Evolutionary conservation across 2,888 invertebrate species (phyloP), one percentile per base, ranked within the genome.

Genomic region (Pecten maximus): DNA sequence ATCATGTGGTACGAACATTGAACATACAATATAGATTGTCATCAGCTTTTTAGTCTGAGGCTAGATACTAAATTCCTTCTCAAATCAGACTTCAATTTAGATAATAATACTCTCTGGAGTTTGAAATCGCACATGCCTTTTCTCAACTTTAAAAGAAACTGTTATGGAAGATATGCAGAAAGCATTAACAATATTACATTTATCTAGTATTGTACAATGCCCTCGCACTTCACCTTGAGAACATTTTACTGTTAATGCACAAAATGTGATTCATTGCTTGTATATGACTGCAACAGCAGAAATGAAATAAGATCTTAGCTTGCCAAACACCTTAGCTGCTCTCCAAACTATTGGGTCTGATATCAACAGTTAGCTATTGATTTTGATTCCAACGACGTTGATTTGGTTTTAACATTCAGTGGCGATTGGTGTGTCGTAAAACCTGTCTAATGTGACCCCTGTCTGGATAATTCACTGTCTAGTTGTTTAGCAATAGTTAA

Each of bases 391-490:
- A 35, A 35, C 74, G 35, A 35, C 74, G 35, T 74, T 35, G 74
- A 74, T 74, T 74, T 35, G 15, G 74, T 23, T 74, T 74, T 74
- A 2, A 74, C 35, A 74, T 74, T 35, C 35, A 35, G 74, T 28
- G 28, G 74, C 35, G 28, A 74, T 74, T 35, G 28, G 28, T 74
- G 74, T 74, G 74, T 28, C 74, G 15, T 74, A 74, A 74, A 74
- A 74, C 74, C 74, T 74, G 74, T 74, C 74, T 74, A 74, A 35
- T 10, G 8, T 74, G 74, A 74, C 74, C 74, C 74, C 74, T 35
- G 74, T 23, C 35, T 28, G 35, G 12, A 35, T 74, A 6, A 74
- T 35, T 35, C 8, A 35, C 4, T 74, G 28, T 35, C 35, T 74
- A 35, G 74, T 35, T 74, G 35, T 74, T 28, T 74, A 35, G 74